These are phyloP conservation scores for Manacus vitellinus DNA, from an alignment of 2,113 vertebrate genomes.

Conservation along the genomic window DNA sequence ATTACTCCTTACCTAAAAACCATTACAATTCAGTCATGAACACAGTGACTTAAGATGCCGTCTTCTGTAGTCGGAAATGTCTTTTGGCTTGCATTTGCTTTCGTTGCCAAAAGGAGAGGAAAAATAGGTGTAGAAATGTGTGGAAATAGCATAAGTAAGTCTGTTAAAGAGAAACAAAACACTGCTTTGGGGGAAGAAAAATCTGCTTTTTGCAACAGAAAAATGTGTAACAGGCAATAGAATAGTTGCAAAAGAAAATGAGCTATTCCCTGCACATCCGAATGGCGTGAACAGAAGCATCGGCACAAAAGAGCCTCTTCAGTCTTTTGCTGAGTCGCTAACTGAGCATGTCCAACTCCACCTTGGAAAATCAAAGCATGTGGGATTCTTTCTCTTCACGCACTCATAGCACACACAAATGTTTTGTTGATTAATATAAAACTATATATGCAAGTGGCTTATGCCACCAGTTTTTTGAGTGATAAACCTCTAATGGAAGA, in stretches of 20 bases:
- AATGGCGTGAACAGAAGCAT: neutral
- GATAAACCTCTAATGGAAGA: neutral
- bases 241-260: neutral
- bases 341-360: neutral
- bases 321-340: neutral
- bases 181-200: neutral
- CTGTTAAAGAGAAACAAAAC: neutral
- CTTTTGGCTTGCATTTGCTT: neutral
- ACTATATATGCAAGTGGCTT: neutral
- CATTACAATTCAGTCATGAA: neutral
- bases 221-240: accelerated
- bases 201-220: neutral
- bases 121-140: neutral
- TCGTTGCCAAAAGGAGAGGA: neutral
- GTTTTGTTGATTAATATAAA: neutral
- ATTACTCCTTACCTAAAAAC: neutral
- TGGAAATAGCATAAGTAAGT: neutral
- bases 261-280: neutral
- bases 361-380: neutral
- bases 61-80: neutral
- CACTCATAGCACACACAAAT: neutral
- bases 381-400: neutral
- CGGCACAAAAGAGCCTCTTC: neutral
- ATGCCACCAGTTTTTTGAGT: neutral
- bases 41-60: neutral